Evolutionary conservation across 2,113 vertebrate genomes (phyloP).

Genomic region (Alces alces): DNA sequence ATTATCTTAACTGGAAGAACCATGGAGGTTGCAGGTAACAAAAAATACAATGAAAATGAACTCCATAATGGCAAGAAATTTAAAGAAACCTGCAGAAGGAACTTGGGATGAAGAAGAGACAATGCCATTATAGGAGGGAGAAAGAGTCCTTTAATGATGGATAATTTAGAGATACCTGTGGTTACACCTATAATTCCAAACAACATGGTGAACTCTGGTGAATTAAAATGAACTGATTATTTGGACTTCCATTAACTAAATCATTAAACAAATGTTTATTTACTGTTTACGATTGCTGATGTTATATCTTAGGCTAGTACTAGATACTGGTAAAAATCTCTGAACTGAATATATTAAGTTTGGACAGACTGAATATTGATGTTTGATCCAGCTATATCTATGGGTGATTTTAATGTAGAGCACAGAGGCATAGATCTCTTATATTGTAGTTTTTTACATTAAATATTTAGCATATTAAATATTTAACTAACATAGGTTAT

Average conservation of each 20-base stretch:
- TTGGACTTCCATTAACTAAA: not conserved
- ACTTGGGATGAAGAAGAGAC: not conserved
- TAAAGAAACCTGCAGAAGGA: not conserved
- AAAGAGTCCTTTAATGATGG: not conserved
- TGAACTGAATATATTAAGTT: not conserved
- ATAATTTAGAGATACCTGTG: not conserved
- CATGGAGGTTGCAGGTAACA: not conserved
- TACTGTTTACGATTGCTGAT: not conserved
- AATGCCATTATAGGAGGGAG: not conserved
- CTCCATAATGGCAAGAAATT: not conserved
- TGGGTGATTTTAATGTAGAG: not conserved
- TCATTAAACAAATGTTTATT: not conserved
- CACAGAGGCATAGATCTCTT: not conserved
- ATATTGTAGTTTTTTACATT: not conserved
- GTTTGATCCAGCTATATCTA: not conserved
- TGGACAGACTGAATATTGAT: not conserved
- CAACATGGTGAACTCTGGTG: not conserved
- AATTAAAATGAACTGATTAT: not conserved
- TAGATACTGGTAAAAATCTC: not conserved
- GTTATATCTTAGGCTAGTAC: not conserved
- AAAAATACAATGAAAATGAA: not conserved
- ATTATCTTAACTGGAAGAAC: not conserved
- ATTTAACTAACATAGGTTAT: not conserved
- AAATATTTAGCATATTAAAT: not conserved
- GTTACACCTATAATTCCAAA: not conserved